phyloP scores from a whole-genome alignment of 2,113 vertebrate genomes.

The Antechinus flavipes region DNA sequence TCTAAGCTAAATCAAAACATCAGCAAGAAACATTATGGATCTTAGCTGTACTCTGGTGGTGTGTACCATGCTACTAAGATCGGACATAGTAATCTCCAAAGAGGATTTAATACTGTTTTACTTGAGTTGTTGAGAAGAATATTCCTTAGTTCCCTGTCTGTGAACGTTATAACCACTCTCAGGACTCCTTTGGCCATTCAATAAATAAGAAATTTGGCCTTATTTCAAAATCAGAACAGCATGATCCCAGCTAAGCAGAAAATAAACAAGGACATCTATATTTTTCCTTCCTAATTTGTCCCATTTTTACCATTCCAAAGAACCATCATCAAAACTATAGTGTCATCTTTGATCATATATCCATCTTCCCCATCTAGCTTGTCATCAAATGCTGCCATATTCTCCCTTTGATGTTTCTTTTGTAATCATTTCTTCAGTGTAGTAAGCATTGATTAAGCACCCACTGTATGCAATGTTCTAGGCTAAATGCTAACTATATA shows the following conservation, averaged over 20 bases:
- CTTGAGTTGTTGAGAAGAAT: not conserved
- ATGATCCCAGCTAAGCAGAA: not conserved
- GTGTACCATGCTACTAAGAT: not conserved
- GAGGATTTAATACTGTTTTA: not conserved
- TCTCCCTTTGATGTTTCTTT: not conserved
- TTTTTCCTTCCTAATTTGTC: not conserved
- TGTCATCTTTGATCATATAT: not conserved
- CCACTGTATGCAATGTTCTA: not conserved
- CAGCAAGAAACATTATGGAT: conserved; percentile 18
- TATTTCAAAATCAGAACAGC: not conserved
- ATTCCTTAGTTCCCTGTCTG: not conserved
- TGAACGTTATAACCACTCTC: not conserved
- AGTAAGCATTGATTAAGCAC: conserved; percentile 28
- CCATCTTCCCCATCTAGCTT: not conserved
- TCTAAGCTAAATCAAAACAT: conserved; percentile 53
- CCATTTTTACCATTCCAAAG: not conserved
- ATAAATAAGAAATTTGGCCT: not conserved
- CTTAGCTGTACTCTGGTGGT: conserved; percentile 13
- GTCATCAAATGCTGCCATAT: not conserved
- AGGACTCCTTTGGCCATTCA: not conserved
- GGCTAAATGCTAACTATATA: not conserved
- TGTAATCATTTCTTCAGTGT: not conserved
- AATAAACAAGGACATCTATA: not conserved
- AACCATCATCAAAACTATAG: not conserved
- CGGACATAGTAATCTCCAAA: not conserved